Evolutionary conservation across 2,113 vertebrate genomes (phyloP).

Genomic region (Sapajus apella): DNA sequence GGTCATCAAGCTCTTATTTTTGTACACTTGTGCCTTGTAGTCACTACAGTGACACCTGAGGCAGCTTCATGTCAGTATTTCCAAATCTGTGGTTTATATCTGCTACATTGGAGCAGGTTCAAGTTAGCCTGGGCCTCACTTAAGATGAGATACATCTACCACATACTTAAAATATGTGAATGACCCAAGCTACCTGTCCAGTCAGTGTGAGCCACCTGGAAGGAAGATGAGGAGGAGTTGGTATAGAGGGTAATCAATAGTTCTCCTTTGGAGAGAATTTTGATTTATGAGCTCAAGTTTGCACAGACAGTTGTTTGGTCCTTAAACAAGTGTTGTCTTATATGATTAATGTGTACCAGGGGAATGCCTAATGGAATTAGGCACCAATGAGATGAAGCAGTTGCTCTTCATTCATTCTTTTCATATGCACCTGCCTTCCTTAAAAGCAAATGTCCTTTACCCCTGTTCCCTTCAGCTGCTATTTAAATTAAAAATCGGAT

Average conservation of each 20-base stretch:
- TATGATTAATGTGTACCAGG: slow-evolving; percentile 48
- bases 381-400: slow-evolving; percentile 35
- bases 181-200: not conserved
- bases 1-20: slow-evolving; percentile 12
- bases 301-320: slow-evolving; percentile 53
- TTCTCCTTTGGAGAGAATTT: slow-evolving; percentile 26
- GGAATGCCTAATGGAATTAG: slow-evolving; percentile 48
- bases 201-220: not conserved
- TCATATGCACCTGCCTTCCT: slow-evolving; percentile 28
- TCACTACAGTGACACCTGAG: slow-evolving; percentile 9
- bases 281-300: slow-evolving; percentile 59
- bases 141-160: not conserved
- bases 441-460: not conserved
- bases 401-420: slow-evolving; percentile 55
- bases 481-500: slow-evolving; percentile 6
- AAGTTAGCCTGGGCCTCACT: not conserved
- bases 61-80: not conserved
- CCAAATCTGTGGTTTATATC: not conserved
- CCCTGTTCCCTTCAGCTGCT: not conserved
- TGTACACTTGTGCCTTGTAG: slow-evolving; percentile 15
- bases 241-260: not conserved
- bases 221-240: not conserved
- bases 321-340: slow-evolving; percentile 46
- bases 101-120: not conserved
- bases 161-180: not conserved